Conservation (phyloP, 2,797 vertebrate genomes). For the Yasuhikotakia modesta region DNA sequence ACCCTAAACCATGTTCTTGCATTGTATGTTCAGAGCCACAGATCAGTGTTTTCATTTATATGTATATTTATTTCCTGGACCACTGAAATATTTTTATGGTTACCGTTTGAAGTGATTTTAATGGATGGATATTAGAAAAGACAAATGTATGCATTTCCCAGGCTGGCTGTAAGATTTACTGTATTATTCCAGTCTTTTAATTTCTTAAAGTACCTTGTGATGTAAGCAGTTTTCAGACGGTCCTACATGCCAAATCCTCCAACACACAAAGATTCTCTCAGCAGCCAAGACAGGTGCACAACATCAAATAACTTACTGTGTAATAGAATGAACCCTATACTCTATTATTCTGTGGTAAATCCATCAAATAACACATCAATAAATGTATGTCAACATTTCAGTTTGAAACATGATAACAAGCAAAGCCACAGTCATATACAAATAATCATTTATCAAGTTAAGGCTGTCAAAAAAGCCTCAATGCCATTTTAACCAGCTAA, state of each 20-base stretch:
- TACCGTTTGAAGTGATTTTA: conserved; percentile 60
- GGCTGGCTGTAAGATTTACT: conserved; percentile 58
- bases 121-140: conserved; percentile 63
- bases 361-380: not conserved
- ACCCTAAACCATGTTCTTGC: conserved; percentile 1
- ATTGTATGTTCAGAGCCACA: not conserved
- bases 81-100: conserved; percentile 47
- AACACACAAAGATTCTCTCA: conserved; percentile 25
- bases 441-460: not conserved
- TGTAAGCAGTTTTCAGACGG: conserved; percentile 58
- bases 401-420: conserved; percentile 6
- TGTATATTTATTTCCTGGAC: conserved; percentile 14
- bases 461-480: not conserved
- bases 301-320: conserved; percentile 23
- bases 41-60: conserved; percentile 12
- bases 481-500: conserved; percentile 14
- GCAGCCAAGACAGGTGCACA: conserved; percentile 47
- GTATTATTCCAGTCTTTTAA: conserved; percentile 63
- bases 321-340: conserved; percentile 15
- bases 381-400: conserved; percentile 9
- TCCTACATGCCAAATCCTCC: conserved; percentile 49
- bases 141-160: conserved; percentile 60
- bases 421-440: not conserved
- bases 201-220: conserved; percentile 69
- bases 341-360: not conserved